phyloP scores from a whole-genome alignment of 2,888 invertebrate genomes.

The Pasiphila rectangulata region DNA sequence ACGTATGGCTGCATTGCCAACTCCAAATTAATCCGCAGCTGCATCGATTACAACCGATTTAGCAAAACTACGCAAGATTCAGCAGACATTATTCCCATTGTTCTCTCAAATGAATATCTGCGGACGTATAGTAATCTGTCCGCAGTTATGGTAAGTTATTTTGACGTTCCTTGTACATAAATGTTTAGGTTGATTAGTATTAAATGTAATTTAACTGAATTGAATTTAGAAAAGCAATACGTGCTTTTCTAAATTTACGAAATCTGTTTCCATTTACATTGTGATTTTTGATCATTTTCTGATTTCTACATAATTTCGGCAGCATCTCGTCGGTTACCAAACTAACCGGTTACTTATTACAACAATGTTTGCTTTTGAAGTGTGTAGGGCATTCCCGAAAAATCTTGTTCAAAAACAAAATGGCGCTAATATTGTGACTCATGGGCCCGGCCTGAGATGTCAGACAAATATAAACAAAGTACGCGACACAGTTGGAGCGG shows the following conservation, averaged over 20 bases:
- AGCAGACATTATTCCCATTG: constrained; percentile 37
- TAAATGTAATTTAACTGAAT: constrained; percentile 24
- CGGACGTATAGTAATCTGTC: constrained; percentile 48
- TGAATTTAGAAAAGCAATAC: too few relatives aligned
- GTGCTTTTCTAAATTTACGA: constrained; percentile 23
- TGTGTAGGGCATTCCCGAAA: constrained; percentile 27
- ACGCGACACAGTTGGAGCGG: constrained; percentile 39
- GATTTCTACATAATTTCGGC: constrained; percentile 5
- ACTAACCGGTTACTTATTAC: too few relatives aligned
- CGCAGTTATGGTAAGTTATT: constrained; percentile 58
- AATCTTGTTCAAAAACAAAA: constrained; percentile 32
- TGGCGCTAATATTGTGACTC: constrained; percentile 42
- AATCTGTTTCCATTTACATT: constrained; percentile 19
- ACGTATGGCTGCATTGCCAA: constrained; percentile 34
- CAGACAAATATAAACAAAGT: constrained; percentile 57
- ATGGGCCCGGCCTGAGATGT: constrained; percentile 38
- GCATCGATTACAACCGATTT: constrained; percentile 39
- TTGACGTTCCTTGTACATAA: constrained; percentile 40
- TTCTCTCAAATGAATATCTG: constrained; percentile 55
- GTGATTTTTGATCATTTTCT: constrained; percentile 5
- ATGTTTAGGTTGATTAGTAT: constrained; percentile 37
- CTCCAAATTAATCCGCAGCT: constrained; percentile 49
- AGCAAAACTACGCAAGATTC: constrained; percentile 43
- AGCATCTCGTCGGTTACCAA: constrained; percentile 2
- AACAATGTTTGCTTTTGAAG: constrained; percentile 7